Evolutionary conservation across 1,140 invertebrate genomes (phyloP).

Genomic region (Bombus pyrosoma): DNA sequence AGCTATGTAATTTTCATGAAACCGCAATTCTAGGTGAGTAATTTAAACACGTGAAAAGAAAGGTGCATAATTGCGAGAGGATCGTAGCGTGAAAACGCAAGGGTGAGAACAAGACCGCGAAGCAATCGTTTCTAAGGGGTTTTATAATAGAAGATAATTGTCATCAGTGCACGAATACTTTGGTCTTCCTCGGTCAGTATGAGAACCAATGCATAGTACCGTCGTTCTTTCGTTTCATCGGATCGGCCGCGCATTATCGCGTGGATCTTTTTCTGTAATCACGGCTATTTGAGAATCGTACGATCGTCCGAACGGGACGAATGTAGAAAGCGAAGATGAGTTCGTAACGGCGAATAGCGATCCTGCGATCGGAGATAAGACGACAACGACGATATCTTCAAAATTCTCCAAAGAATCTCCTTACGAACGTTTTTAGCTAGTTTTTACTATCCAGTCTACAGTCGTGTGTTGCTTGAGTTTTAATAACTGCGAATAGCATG

Average conservation of each 20-base stretch:
- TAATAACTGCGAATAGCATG: conserved; percentile 74
- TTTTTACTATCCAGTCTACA: conserved; percentile 71
- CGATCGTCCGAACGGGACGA: background rate
- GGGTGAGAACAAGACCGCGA: conserved; percentile 10
- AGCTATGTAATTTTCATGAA: conserved; percentile 30
- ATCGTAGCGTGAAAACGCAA: conserved; percentile 12
- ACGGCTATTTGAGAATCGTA: too few relatives aligned
- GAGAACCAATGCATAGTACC: conserved; percentile 13
- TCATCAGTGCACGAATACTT: conserved; percentile 29
- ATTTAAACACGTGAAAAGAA: background rate
- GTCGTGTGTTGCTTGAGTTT: conserved; percentile 78
- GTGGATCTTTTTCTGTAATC: background rate
- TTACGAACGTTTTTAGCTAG: conserved; percentile 71
- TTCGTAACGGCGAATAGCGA: background rate
- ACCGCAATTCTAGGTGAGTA: conserved; percentile 27
- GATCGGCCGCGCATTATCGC: conserved; percentile 6
- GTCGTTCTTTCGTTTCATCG: conserved; percentile 21
- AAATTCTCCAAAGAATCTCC: conserved; percentile 77
- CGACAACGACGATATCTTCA: conserved; percentile 62
- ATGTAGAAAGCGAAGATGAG: background rate
- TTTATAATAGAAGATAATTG: conserved; percentile 20
- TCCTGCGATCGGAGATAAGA: conserved; percentile 42
- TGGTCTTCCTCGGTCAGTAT: conserved; percentile 43
- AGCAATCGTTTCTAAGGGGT: conserved; percentile 26
- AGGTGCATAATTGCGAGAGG: background rate